Evolutionary conservation across 2,797 vertebrate genomes (phyloP).

Genomic region (Dipus sagitta): DNA sequence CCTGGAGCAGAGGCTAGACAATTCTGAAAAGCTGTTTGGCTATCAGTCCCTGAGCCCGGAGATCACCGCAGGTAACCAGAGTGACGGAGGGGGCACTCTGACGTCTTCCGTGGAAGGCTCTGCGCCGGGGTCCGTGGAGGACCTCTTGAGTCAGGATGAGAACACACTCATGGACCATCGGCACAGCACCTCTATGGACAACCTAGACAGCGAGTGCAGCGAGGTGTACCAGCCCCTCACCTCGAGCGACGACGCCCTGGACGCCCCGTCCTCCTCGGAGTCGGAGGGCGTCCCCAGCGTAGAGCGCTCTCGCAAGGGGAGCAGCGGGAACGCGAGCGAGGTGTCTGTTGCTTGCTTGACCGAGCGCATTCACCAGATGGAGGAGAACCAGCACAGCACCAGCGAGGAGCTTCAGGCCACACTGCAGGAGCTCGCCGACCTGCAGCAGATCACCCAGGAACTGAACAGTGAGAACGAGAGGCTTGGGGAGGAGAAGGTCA

Average conservation of each 20-base stretch:
- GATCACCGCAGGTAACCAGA: slow-evolving; percentile 88
- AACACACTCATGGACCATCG: slow-evolving; percentile 93
- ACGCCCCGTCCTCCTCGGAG: slow-evolving; percentile 94
- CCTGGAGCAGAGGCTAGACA: slow-evolving; percentile 95
- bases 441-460: slow-evolving; percentile 98
- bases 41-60: slow-evolving; percentile 94
- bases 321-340: slow-evolving; percentile 94
- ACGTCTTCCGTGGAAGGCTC: slow-evolving; percentile 96
- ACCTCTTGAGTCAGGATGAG: slow-evolving; percentile 92
- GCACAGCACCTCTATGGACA: slow-evolving; percentile 95
- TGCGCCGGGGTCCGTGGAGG: slow-evolving; percentile 96
- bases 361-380: slow-evolving; percentile 98
- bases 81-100: slow-evolving; percentile 92
- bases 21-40: slow-evolving; percentile 93
- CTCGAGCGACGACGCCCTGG: slow-evolving; percentile 97
- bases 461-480: slow-evolving; percentile 97
- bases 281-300: slow-evolving; percentile 94
- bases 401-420: slow-evolving; percentile 98
- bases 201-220: slow-evolving; percentile 97
- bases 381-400: slow-evolving; percentile 98
- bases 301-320: slow-evolving; percentile 93
- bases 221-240: slow-evolving; percentile 97
- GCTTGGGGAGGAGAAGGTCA: slow-evolving; percentile 96
- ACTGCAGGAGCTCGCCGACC: slow-evolving; percentile 95
- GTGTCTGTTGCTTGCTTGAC: slow-evolving; percentile 95